Conservation (phyloP, 1,140 invertebrate species). For the Odontomachus brunneus region DNA sequence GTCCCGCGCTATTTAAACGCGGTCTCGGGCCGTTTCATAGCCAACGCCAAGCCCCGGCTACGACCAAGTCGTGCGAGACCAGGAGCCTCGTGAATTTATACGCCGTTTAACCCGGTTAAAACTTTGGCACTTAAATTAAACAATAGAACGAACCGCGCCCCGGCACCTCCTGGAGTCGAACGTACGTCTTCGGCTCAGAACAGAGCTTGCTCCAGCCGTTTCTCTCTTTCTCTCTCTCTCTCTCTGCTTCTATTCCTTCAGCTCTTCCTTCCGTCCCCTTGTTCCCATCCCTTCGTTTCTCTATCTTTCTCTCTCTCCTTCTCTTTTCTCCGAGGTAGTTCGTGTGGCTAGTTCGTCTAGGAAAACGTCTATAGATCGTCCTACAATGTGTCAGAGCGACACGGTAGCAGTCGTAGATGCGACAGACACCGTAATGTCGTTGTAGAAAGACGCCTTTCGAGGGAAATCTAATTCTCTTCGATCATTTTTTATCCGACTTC, state of each 20-base stretch:
- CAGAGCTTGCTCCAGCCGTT: constrained; percentile 23
- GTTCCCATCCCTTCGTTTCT: background rate
- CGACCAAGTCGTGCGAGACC: constrained; percentile 22
- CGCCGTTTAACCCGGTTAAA: constrained; percentile 80
- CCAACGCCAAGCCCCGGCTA: background rate
- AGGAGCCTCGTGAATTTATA: constrained; percentile 77
- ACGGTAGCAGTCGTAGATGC: constrained; percentile 11
- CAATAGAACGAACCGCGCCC: constrained; percentile 79
- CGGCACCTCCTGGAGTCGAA: constrained; percentile 66
- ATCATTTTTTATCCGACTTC: constrained; percentile 16
- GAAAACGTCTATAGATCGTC: constrained; percentile 48
- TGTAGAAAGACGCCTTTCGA: constrained; percentile 46
- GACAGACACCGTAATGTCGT: constrained; percentile 52
- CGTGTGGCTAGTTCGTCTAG: constrained; percentile 20
- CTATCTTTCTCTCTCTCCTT: background rate
- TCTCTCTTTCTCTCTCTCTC: constrained; percentile 1
- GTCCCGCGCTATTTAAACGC: constrained; percentile 68
- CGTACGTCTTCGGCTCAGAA: constrained; percentile 74
- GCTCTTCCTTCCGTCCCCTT: no score
- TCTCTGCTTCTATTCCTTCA: background rate
- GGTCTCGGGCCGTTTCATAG: constrained; percentile 49
- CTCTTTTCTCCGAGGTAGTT: background rate
- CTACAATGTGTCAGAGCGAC: background rate
- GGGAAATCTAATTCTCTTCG: constrained; percentile 34
- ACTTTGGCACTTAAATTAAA: constrained; percentile 84